Evolutionary conservation across 2,888 invertebrate species (phyloP).

Genomic region (Andrena chrysosceles): DNA sequence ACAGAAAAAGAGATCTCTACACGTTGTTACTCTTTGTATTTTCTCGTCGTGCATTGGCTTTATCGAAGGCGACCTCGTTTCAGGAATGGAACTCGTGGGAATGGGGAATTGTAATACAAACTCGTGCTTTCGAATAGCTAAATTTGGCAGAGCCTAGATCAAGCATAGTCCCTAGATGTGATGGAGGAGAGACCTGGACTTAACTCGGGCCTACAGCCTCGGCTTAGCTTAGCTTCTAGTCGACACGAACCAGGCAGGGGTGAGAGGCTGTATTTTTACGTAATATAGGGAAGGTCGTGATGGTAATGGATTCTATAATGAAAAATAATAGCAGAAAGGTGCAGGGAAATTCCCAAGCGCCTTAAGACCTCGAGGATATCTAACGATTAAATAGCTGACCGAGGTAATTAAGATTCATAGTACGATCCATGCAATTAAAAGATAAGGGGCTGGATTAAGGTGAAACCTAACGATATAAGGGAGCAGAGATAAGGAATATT

Average conservation of each 20-base stretch:
- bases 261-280: neutral
- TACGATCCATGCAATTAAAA: conserved; percentile 51
- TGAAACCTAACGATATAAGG: conserved; percentile 8
- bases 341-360: neutral
- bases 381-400: conserved; percentile 63
- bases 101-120: neutral
- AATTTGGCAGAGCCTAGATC: conserved; percentile 6
- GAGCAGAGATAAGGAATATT: conserved; percentile 32
- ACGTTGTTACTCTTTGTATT: conserved; percentile 12
- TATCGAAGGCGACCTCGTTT: neutral
- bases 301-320: conserved; percentile 6
- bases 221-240: neutral
- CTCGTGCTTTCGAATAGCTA: neutral
- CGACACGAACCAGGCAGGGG: neutral
- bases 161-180: conserved; percentile 5
- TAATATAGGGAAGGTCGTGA: too few species aligned
- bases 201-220: neutral
- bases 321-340: conserved; percentile 12
- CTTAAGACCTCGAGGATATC: neutral
- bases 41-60: conserved; percentile 10
- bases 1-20: conserved; percentile 1
- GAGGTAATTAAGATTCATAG: conserved; percentile 68
- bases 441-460: conserved; percentile 51
- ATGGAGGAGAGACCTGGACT: neutral
- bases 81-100: conserved; percentile 3